phyloP scores from a whole-genome alignment of 2,888 invertebrate genomes.

The Drosophila greeni region DNA sequence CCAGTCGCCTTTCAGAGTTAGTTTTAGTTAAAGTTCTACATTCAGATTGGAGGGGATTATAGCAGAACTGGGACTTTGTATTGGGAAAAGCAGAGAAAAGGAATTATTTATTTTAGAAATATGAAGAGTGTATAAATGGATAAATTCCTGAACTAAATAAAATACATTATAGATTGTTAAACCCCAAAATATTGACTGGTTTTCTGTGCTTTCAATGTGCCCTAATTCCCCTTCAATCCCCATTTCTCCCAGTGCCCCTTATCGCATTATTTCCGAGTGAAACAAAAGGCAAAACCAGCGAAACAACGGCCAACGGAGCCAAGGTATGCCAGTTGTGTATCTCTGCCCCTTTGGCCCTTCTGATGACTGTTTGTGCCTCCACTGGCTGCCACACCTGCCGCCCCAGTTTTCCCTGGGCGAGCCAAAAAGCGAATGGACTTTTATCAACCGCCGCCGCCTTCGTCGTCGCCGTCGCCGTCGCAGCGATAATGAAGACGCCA shows the following conservation, averaged over 20 bases:
- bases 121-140: too few species aligned
- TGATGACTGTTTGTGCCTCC: slow-evolving; percentile 17
- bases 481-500: slow-evolving; percentile 76
- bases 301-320: slow-evolving; percentile 23
- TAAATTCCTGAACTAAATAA: too few species aligned
- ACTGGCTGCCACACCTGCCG: slow-evolving; percentile 49
- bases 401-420: slow-evolving; percentile 48
- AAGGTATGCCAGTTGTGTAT: slow-evolving; percentile 22
- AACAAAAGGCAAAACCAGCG: slow-evolving; percentile 36
- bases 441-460: slow-evolving; percentile 58
- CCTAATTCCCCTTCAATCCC: neutral
- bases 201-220: neutral
- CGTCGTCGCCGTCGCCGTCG: slow-evolving; percentile 39
- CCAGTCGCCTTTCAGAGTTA: slow-evolving; percentile 5
- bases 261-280: slow-evolving; percentile 26
- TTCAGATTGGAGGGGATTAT: neutral
- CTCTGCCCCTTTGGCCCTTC: slow-evolving; percentile 8
- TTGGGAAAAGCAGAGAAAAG: neutral
- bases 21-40: slow-evolving; percentile 8
- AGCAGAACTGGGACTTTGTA: neutral
- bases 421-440: slow-evolving; percentile 47
- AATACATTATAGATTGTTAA: neutral
- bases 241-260: slow-evolving; percentile 15
- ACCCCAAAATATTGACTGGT: neutral
- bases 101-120: neutral